Evolutionary conservation across 2,888 invertebrate genomes (phyloP), one percentile per base, ranked within the genome.

Genomic region (Folsomia manolachei): DNA sequence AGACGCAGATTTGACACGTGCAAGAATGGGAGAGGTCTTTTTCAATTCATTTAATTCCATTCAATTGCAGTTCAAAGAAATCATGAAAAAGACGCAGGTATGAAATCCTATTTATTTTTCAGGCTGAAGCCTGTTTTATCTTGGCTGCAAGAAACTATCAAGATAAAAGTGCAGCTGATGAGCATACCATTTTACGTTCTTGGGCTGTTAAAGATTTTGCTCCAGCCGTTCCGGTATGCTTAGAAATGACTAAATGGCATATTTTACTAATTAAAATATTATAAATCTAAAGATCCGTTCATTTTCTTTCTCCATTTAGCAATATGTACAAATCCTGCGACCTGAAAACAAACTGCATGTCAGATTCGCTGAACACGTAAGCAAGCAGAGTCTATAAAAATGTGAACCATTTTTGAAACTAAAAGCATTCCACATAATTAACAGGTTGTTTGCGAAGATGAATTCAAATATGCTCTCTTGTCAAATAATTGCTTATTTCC

Each of bases 141-240:
- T 86, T 98, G 61, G 96, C 97, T 1, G 96, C 97, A 4, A 88
- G 97, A 81, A 97, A 95, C 86, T 95, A 97, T 84, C 93, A 93
- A 9, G 96, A 97, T 84, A 95, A 95, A 87, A 94, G 94, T 69
- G 96, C 97, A 70, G 95, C 97, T 11, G 91, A 91, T 82, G 90
- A 91, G 82, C 90, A 90, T 83, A 90, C 90, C 2, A 90, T 91
- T 75, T 85, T 91, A 72, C 85, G 95, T 80, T 97, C 97, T 9
- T 98, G 97, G 97, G 97, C 97, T 60, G 97, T 98, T 67, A 97
- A 97, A 85, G 98, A 98, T 85, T 98, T 95, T 84, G 97, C 97
- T 0, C 97, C 97, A 21, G 90, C 89, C 82, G 96, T 79, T 27
- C 79, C 81, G 1, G n/a, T n/a, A n/a, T n/a, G n/a, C n/a, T n/a